These are phyloP conservation scores for Premnoplex brunnescens DNA, from an alignment of 2,797 vertebrate species.

Conservation along the genomic window DNA sequence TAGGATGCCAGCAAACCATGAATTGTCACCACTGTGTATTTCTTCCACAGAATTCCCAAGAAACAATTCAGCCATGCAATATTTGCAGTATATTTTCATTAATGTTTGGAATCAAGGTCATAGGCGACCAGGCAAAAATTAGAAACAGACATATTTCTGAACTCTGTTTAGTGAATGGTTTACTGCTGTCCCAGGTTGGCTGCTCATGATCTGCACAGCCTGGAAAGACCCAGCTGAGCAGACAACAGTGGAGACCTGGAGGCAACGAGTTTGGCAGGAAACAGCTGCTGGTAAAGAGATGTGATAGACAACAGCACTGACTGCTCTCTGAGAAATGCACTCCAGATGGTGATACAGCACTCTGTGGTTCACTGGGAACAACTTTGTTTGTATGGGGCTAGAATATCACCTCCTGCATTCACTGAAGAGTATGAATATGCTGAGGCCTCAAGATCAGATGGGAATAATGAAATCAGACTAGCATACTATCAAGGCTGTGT, in stretches of 20 bases:
- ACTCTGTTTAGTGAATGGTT: background rate
- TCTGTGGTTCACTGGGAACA: background rate
- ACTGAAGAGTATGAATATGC: background rate
- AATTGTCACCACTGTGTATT: background rate
- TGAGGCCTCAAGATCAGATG: background rate
- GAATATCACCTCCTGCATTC: background rate
- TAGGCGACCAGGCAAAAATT: background rate
- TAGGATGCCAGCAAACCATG: background rate
- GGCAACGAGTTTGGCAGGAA: background rate
- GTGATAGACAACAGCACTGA: background rate
- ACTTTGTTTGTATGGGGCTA: background rate
- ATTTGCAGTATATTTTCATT: background rate
- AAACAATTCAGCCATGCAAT: background rate
- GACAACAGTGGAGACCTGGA: background rate
- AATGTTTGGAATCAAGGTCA: background rate
- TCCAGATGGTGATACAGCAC: background rate
- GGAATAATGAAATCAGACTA: background rate
- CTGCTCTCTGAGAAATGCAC: background rate
- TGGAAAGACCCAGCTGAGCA: background rate
- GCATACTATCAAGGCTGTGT: background rate
- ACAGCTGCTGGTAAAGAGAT: background rate
- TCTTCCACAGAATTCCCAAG: background rate
- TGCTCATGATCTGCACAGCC: background rate
- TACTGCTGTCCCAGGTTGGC: background rate
- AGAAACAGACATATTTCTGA: background rate